These are phyloP conservation scores for Otocyon megalotis DNA, from an alignment of 2,113 vertebrate species.

Conservation along the genomic window DNA sequence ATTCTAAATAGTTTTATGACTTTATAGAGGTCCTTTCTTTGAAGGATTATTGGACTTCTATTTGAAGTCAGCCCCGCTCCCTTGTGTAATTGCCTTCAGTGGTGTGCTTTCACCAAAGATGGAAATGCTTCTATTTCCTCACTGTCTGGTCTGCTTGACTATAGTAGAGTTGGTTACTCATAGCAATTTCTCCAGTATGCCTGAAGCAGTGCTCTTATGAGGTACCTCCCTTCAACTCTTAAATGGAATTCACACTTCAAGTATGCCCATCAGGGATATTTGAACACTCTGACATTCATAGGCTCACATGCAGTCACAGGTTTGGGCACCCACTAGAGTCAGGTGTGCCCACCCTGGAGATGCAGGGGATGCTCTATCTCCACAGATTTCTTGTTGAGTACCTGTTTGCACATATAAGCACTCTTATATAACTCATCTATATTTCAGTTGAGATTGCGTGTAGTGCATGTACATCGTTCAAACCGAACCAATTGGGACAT, in stretches of 20 bases:
- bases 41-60: conserved; percentile 37
- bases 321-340: neutral
- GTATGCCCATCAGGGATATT: neutral
- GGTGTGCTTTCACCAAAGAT: neutral
- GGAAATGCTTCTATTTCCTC: neutral
- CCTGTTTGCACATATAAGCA: neutral
- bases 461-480: neutral
- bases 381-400: neutral
- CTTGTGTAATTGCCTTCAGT: neutral
- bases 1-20: conserved; percentile 51
- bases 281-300: neutral
- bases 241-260: neutral
- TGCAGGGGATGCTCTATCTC: neutral
- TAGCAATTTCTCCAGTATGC: neutral
- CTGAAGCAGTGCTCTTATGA: neutral
- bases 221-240: neutral
- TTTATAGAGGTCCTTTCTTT: conserved; percentile 59
- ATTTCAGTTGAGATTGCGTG: neutral
- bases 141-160: neutral
- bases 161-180: neutral
- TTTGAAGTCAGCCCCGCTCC: conserved; percentile 19
- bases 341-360: neutral
- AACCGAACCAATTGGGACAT: neutral
- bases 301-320: neutral
- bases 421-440: neutral